These are phyloP conservation scores for Acronicta psi DNA, from an alignment of 2,888 invertebrate species.

Conservation along the genomic window DNA sequence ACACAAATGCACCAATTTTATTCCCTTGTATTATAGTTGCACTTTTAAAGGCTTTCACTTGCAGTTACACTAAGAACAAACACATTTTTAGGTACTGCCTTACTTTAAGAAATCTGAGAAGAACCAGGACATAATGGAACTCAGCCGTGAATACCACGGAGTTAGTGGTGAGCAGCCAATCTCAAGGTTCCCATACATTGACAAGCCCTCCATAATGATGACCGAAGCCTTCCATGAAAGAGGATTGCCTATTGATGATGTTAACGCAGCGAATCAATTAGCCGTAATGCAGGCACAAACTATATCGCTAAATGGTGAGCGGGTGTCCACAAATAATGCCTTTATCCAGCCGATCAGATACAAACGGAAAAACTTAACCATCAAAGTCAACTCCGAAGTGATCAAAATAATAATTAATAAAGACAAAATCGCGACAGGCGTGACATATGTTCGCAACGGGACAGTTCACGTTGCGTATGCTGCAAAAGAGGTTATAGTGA, in stretches of 20 bases:
- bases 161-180: slow-evolving; percentile 89
- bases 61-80: slow-evolving; percentile 9
- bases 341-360: slow-evolving; percentile 90
- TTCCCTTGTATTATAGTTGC: too few relatives aligned
- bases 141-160: slow-evolving; percentile 88
- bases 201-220: slow-evolving; percentile 86
- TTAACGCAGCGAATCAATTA: slow-evolving; percentile 85
- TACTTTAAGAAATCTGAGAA: slow-evolving; percentile 91
- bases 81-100: slow-evolving; percentile 85
- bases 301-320: slow-evolving; percentile 85
- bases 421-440: slow-evolving; percentile 72
- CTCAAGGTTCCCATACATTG: slow-evolving; percentile 89
- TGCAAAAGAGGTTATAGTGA: slow-evolving; percentile 75
- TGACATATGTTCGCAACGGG: slow-evolving; percentile 65
- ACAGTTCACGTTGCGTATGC: slow-evolving; percentile 64
- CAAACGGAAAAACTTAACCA: slow-evolving; percentile 82
- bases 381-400: slow-evolving; percentile 86
- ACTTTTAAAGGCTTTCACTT: not conserved
- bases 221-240: slow-evolving; percentile 88
- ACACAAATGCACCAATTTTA: too few relatives aligned
- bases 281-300: slow-evolving; percentile 90
- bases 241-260: slow-evolving; percentile 88
- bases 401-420: slow-evolving; percentile 87
- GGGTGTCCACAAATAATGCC: slow-evolving; percentile 90
- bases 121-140: slow-evolving; percentile 84